Evolutionary conservation across 2,797 vertebrate genomes (phyloP).

Genomic region (Austrolebias charrua): DNA sequence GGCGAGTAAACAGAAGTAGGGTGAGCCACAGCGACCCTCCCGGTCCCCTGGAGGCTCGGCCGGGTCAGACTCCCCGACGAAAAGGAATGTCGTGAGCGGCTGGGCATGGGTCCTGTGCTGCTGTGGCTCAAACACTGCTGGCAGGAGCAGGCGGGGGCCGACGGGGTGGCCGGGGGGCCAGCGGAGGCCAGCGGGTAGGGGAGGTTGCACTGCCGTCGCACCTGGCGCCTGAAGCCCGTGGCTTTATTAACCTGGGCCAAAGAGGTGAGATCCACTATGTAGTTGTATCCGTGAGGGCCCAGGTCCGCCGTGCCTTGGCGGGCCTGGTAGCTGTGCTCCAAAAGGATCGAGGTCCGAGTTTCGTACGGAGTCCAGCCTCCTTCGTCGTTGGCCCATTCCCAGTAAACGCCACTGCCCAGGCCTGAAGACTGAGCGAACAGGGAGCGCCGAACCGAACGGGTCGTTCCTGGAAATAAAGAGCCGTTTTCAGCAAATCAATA

Average conservation of each 20-base stretch:
- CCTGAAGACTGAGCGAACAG: constrained; percentile 88
- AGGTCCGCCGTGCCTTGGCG: constrained; percentile 85
- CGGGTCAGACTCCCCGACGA: constrained; percentile 79
- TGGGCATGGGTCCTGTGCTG: constrained; percentile 87
- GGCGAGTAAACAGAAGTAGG: constrained; percentile 82
- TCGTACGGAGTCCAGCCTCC: constrained; percentile 92
- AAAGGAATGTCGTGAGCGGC: constrained; percentile 89
- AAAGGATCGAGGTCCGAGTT: constrained; percentile 85
- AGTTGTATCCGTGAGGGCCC: constrained; percentile 87
- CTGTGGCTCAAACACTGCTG: constrained; percentile 91
- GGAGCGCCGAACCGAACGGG: constrained; percentile 86
- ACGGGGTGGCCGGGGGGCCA: constrained; percentile 76
- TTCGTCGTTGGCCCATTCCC: constrained; percentile 96
- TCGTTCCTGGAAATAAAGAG: constrained; percentile 82
- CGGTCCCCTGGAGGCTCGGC: constrained; percentile 77
- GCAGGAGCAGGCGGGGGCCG: constrained; percentile 85
- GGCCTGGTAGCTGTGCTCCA: constrained; percentile 88
- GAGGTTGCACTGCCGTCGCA: constrained; percentile 83
- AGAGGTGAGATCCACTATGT: constrained; percentile 85
- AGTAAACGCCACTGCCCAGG: constrained; percentile 85
- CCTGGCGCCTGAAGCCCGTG: constrained; percentile 83
- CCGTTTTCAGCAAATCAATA: neutral
- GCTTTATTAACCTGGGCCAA: constrained; percentile 89
- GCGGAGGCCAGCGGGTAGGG: constrained; percentile 83
- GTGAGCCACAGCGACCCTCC: constrained; percentile 74